These are phyloP conservation scores for Amphipyra berbera DNA, from an alignment of 2,888 invertebrate genomes.

Conservation along the genomic window DNA sequence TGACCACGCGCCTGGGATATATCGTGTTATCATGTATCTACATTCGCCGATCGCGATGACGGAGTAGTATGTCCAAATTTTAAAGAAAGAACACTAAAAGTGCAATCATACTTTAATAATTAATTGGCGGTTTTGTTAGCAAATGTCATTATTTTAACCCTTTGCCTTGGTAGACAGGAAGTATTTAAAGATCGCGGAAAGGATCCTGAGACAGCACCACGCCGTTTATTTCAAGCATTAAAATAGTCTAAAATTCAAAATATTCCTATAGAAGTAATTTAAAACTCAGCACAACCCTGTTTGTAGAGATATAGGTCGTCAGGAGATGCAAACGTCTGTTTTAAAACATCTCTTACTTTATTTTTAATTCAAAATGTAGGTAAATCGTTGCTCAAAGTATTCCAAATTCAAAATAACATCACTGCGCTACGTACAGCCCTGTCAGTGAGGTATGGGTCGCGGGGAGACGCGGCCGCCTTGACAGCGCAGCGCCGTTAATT, in stretches of 20 bases:
- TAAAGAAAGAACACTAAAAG: too few relatives aligned
- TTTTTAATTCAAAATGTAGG: not conserved
- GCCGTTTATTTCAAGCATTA: too few relatives aligned
- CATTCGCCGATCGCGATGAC: not conserved
- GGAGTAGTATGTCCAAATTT: not conserved
- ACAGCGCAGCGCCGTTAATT: constrained; percentile 87
- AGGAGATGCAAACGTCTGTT: not conserved
- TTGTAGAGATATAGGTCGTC: not conserved
- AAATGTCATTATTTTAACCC: too few relatives aligned
- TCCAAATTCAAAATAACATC: constrained; percentile 18
- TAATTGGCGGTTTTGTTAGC: too few relatives aligned
- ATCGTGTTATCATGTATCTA: not conserved
- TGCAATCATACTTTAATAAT: too few relatives aligned
- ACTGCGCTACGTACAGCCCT: constrained; percentile 46
- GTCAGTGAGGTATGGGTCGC: constrained; percentile 54
- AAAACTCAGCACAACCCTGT: constrained; percentile 1
- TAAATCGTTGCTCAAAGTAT: not conserved
- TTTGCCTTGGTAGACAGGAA: too few relatives aligned
- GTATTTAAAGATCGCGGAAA: too few relatives aligned
- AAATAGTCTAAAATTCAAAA: too few relatives aligned
- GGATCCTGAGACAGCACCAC: too few relatives aligned
- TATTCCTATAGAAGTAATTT: too few relatives aligned
- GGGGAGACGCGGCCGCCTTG: constrained; percentile 79
- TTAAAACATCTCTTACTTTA: not conserved
- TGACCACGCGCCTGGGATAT: constrained; percentile 34